Percentiles rank a stretch among this genome's conserved stretches.
phyloP scores from a whole-genome alignment of 2,113 vertebrate species.

The Ptychochromis oligacanthus region DNA sequence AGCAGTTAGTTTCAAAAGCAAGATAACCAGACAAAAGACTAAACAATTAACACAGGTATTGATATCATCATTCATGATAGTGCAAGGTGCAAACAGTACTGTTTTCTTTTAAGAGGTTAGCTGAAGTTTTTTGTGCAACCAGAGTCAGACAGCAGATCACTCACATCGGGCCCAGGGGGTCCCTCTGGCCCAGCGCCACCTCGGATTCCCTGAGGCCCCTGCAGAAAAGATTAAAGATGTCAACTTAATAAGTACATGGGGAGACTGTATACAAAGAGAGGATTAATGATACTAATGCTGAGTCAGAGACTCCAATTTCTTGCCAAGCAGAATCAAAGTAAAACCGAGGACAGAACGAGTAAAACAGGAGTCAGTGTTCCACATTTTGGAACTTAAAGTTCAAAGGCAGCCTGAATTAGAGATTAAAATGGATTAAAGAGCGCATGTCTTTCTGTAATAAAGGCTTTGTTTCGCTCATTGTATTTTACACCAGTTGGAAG shows the following conservation, averaged over 20 bases:
- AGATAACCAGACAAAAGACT: not conserved
- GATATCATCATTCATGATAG: not conserved
- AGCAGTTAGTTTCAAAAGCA: not conserved
- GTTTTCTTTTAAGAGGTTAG: not conserved
- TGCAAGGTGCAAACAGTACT: not conserved
- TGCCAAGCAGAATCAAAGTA: slow-evolving; percentile 20
- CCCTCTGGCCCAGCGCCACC: slow-evolving; percentile 82
- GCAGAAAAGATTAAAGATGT: slow-evolving; percentile 33
- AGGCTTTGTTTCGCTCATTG: not conserved
- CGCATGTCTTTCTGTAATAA: not conserved
- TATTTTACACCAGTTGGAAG: not conserved
- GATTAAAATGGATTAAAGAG: slow-evolving; percentile 36
- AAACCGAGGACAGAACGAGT: not conserved
- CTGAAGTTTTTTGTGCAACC: not conserved
- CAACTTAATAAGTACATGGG: not conserved
- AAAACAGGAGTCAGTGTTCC: not conserved
- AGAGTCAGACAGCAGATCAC: slow-evolving; percentile 33
- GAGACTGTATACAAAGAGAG: not conserved
- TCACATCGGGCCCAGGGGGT: slow-evolving; percentile 81
- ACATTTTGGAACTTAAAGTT: not conserved
- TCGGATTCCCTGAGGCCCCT: slow-evolving; percentile 83
- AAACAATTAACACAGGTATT: not conserved
- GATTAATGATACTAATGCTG: slow-evolving; percentile 9
- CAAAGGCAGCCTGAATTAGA: slow-evolving; percentile 24
- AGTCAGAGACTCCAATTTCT: slow-evolving; percentile 12